Evolutionary conservation across 2,113 vertebrate genomes (phyloP).

Genomic region (Eudorcas thomsonii): DNA sequence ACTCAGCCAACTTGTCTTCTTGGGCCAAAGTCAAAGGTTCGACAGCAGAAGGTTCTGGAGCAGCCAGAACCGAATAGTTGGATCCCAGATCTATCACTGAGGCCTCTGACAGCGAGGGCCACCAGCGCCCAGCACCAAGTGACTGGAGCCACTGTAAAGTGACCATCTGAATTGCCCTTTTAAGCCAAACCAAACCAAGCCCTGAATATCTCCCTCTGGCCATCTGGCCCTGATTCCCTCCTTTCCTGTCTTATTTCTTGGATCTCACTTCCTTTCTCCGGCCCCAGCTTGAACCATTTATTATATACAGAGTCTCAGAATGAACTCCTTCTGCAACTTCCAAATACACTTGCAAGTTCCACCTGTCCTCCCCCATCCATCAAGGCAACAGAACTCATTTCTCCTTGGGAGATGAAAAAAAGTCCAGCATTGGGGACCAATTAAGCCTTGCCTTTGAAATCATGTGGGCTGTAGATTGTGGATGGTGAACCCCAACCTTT

Average conservation of each 20-base stretch:
- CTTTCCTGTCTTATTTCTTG: not conserved
- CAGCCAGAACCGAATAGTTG: not conserved
- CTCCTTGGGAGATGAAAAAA: conserved; percentile 21
- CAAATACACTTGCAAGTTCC: not conserved
- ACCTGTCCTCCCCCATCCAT: not conserved
- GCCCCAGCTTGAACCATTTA: not conserved
- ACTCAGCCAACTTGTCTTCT: not conserved
- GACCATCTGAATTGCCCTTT: not conserved
- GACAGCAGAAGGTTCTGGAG: not conserved
- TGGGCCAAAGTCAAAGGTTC: not conserved
- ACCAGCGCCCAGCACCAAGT: not conserved
- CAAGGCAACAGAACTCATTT: conserved; percentile 11
- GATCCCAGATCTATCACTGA: not conserved
- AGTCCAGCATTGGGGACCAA: not conserved
- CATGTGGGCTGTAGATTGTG: not conserved
- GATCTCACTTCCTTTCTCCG: not conserved
- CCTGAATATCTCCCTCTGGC: not conserved
- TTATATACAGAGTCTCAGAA: not conserved
- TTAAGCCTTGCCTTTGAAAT: conserved; percentile 62
- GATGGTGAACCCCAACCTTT: conserved; percentile 30
- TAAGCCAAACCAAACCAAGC: not conserved
- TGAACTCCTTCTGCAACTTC: not conserved
- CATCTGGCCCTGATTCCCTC: not conserved
- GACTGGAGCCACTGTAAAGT: not conserved
- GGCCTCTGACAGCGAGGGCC: rapidly evolving